Conservation (phyloP, 2,888 invertebrate species). For the Synanthedon andrenaeformis region DNA sequence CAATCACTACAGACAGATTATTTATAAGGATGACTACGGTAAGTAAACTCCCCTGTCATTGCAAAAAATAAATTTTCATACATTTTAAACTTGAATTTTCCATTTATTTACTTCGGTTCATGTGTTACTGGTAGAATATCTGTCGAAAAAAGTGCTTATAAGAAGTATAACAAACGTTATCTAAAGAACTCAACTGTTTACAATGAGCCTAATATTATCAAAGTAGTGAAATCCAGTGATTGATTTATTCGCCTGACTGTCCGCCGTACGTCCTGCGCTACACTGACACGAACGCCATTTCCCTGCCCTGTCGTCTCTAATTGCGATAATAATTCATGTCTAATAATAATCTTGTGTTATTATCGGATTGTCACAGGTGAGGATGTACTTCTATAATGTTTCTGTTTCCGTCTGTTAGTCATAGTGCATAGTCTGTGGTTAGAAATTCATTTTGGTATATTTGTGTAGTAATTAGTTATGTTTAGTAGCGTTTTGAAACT, state of each 20-base stretch:
- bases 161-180: no score
- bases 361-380: slow-evolving; percentile 47
- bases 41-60: no score
- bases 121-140: no score
- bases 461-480: no score
- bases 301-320: slow-evolving; percentile 49
- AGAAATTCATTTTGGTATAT: no score
- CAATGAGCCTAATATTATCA: neutral
- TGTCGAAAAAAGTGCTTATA: no score
- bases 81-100: no score
- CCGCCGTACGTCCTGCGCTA: slow-evolving; percentile 17
- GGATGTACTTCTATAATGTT: slow-evolving; percentile 5
- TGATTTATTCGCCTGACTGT: slow-evolving; percentile 26
- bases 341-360: slow-evolving; percentile 63
- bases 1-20: no score
- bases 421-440: neutral
- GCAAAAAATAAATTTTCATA: no score
- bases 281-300: slow-evolving; percentile 33
- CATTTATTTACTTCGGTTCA: no score
- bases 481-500: no score
- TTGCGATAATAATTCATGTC: slow-evolving; percentile 64
- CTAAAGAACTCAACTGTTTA: neutral
- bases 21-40: no score
- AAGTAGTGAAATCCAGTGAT: slow-evolving; percentile 14
- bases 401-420: neutral